Evolutionary conservation across 2,113 vertebrate genomes (phyloP), one percentile per base, ranked within the genome.

Genomic region (Phainopepla nitens): DNA sequence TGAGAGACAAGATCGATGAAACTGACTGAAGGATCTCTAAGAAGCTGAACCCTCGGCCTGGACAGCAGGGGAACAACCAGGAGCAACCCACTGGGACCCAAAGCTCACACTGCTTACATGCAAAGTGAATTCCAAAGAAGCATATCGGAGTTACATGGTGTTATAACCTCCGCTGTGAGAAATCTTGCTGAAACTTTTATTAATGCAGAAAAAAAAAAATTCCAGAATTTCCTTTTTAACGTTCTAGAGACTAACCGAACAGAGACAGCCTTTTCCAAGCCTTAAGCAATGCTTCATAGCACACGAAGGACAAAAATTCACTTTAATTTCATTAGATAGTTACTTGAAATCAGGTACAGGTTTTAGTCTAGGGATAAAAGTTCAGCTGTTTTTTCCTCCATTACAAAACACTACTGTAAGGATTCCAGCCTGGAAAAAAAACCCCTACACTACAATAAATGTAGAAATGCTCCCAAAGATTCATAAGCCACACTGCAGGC

Each of bases 1-100:
- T 1, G 0, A 57, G 35, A 64, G 5, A 13, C 12, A 4, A 0
- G 1, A 87, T 49, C 10, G 1, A 50, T 44, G 1, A 2, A 35
- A 69, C 13, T 0, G 11, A 82, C 17, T 24, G 35, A 49, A 58
- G 47, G 31, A 51, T 29, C 19, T 11, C 42, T 6, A 56, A 44
- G 49, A 44, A 31, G 33, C 50, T 35, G 17, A 90, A 73, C 1
- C 3, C 50, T 75, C 50, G 54, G 33, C 31, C 51, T 36, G 42
- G 76, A 61, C 21, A 73, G 20, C 0, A 2, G 3, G 19, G 6
- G 5, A 50, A 62, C 9, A 73, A 54, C 29, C 21, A 70, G 23
- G 11, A 93, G 24, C 17, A 77, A 71, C 12, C 10, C 33, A 23
- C 25, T 1, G 5, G 47, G 61, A 89, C 15, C 50, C 0, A 7